Evolutionary conservation across 2,797 vertebrate species (phyloP).

Genomic region (Bufotes viridis): DNA sequence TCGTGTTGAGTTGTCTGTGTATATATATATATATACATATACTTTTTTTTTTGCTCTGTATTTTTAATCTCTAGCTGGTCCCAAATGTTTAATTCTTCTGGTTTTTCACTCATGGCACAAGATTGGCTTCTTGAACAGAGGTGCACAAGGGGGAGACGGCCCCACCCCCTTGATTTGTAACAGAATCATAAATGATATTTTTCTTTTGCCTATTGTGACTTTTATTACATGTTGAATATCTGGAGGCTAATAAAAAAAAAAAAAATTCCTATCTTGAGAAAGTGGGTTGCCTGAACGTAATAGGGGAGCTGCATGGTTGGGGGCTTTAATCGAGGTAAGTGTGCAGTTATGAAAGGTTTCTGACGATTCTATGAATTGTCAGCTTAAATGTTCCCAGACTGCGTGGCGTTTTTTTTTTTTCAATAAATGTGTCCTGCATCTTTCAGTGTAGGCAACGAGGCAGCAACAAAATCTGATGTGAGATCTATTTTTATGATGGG

Average conservation of each 20-base stretch:
- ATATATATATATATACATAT: conserved; percentile 35
- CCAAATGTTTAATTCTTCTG: conserved; percentile 21
- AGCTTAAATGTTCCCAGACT: conserved; percentile 46
- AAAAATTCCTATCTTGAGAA: conserved; percentile 10
- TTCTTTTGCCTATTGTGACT: conserved; percentile 13
- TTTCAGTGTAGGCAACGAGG: conserved; percentile 24
- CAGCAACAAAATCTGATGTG: conserved; percentile 18
- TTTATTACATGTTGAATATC: neutral
- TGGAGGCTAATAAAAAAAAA: neutral
- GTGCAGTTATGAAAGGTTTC: conserved; percentile 40
- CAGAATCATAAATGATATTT: neutral
- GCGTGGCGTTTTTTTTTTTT: conserved; percentile 10
- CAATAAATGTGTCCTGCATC: conserved; percentile 23
- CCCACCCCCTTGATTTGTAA: conserved; percentile 10
- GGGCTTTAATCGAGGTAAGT: conserved; percentile 20
- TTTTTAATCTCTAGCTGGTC: conserved; percentile 52
- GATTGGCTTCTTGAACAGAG: conserved; percentile 41
- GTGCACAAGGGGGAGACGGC: neutral
- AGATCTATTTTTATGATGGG: conserved; percentile 33
- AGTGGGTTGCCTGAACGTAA: neutral
- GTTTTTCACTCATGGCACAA: conserved; percentile 26
- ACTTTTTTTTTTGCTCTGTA: conserved; percentile 30
- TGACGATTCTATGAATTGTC: conserved; percentile 61
- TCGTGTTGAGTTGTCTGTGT: conserved; percentile 45
- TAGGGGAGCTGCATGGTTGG: conserved; percentile 26